Percentiles rank a stretch among this genome's conserved stretches.
Conservation (phyloP, 1,140 invertebrate species). For the Anastrepha obliqua region DNA sequence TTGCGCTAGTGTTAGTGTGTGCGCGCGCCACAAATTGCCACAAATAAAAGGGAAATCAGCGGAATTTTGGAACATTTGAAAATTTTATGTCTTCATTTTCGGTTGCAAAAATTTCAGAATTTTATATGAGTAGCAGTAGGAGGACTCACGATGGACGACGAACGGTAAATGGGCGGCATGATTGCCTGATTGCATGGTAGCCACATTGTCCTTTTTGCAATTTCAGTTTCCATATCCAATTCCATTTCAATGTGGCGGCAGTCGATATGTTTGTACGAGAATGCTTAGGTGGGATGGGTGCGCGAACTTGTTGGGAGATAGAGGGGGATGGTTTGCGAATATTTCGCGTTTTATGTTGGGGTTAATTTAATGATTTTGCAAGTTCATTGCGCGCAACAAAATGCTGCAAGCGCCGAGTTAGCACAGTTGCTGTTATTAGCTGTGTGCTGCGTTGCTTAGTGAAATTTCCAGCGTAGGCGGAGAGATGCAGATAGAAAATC, state of each 20-base stretch:
- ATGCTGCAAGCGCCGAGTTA: constrained; percentile 13
- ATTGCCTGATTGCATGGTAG: not conserved
- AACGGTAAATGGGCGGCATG: not conserved
- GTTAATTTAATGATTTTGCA: constrained; percentile 53
- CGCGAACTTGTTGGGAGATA: not conserved
- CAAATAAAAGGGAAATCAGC: constrained; percentile 59
- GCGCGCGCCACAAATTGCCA: constrained; percentile 53
- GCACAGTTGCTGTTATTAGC: not conserved
- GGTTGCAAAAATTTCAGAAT: constrained; percentile 56
- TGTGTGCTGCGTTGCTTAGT: constrained; percentile 37
- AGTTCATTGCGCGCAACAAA: constrained; percentile 51
- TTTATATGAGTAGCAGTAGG: constrained; percentile 42
- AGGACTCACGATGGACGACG: not conserved
- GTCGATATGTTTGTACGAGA: no score
- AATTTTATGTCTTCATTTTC: constrained; percentile 58
- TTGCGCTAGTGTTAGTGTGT: not conserved
- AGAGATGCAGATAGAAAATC: constrained; percentile 57
- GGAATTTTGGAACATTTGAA: constrained; percentile 54
- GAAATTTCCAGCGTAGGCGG: not conserved
- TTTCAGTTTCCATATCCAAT: constrained; percentile 14
- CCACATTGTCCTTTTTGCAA: constrained; percentile 19
- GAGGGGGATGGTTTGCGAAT: not conserved
- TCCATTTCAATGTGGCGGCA: not conserved
- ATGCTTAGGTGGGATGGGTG: not conserved
- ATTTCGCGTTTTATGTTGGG: constrained; percentile 41